Conservation (phyloP, 1,140 invertebrate genomes). For the Cyclina sinensis region DNA sequence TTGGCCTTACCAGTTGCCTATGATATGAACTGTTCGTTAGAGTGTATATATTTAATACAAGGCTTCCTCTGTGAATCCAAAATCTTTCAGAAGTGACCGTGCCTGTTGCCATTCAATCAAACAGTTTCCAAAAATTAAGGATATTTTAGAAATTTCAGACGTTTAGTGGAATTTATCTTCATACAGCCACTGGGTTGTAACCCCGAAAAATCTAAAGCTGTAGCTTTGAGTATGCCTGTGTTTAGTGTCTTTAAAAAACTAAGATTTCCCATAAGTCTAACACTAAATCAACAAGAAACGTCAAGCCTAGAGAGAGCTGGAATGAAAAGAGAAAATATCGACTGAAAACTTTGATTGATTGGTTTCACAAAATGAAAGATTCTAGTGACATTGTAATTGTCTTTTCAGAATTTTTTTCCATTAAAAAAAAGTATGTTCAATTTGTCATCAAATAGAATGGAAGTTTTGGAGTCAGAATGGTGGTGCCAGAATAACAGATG, state of each 20-base stretch:
- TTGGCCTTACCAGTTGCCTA: too few relatives aligned
- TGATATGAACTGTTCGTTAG: too few relatives aligned
- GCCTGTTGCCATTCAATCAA: too few relatives aligned
- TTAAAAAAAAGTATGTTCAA: conserved; percentile 4
- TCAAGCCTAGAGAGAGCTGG: background rate
- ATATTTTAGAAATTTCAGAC: too few relatives aligned
- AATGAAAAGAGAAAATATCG: background rate
- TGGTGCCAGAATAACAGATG: conserved; percentile 38
- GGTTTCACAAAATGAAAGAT: conserved; percentile 29
- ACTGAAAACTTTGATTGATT: conserved; percentile 28
- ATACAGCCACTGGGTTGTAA: too few relatives aligned
- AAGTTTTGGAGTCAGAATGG: conserved; percentile 8
- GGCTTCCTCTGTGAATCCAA: too few relatives aligned
- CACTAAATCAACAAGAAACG: background rate
- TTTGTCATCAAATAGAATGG: background rate
- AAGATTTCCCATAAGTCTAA: conserved; percentile 5
- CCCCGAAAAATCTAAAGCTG: too few relatives aligned
- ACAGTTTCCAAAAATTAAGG: too few relatives aligned
- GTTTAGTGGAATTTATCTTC: too few relatives aligned
- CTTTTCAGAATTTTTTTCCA: conserved; percentile 25
- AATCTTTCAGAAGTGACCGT: too few relatives aligned
- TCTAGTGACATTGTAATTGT: conserved; percentile 22
- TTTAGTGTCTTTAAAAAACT: background rate
- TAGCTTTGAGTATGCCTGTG: too few relatives aligned
- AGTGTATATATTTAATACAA: too few relatives aligned